A percentile compares a stretch with the other conserved stretches of the same genome.
phyloP scores from a whole-genome alignment of 2,888 invertebrate species.

The Acanthococcus lagerstroemiae region DNA sequence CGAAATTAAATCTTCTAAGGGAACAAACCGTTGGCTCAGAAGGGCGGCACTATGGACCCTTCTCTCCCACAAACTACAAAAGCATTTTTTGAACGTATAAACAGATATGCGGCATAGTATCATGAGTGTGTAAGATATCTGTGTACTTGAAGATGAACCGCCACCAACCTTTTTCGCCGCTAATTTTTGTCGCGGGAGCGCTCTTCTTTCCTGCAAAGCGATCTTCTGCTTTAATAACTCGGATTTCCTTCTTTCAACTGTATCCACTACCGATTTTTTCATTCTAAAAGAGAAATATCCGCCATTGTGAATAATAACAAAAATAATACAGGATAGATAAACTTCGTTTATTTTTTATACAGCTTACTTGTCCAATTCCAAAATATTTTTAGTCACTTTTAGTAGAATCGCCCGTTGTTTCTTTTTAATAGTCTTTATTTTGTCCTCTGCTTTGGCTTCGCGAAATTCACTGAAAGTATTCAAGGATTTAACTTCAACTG shows the following conservation, averaged over 20 bases:
- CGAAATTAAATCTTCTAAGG: no score
- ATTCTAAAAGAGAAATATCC: background rate
- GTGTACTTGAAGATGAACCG: no score
- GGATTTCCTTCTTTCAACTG: constrained; percentile 10
- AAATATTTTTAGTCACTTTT: constrained; percentile 56
- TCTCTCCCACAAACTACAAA: no score
- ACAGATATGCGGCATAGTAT: no score
- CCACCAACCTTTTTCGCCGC: no score
- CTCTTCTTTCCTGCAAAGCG: background rate
- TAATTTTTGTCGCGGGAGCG: background rate
- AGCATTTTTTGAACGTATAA: no score
- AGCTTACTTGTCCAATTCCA: constrained; percentile 42
- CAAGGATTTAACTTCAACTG: background rate
- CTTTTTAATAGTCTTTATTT: constrained; percentile 48
- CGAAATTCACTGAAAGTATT: constrained; percentile 11
- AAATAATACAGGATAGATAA: no score
- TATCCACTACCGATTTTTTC: constrained; percentile 17
- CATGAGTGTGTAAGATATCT: no score
- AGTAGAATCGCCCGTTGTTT: constrained; percentile 56
- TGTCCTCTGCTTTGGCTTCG: constrained; percentile 11
- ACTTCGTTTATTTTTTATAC: no score
- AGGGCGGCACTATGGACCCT: no score
- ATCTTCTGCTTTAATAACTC: constrained; percentile 15
- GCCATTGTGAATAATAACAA: no score
- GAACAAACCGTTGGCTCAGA: no score